phyloP scores from a whole-genome alignment of 2,797 vertebrate genomes.

The Danio aesculapii region DNA sequence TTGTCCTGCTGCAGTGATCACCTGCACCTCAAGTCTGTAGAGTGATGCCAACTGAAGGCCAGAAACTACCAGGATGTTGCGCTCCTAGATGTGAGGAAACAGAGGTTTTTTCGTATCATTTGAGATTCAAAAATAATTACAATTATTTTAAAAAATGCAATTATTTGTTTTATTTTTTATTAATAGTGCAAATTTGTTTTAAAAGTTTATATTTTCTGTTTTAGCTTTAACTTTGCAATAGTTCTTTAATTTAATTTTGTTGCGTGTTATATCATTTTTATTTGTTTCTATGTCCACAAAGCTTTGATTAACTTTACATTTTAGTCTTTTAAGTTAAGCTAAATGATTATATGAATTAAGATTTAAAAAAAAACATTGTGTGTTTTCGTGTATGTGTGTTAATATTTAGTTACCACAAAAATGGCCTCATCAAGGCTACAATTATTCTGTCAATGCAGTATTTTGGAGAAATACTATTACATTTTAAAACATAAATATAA shows the following conservation, averaged over 20 bases:
- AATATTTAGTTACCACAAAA: not conserved
- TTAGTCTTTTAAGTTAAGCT: too few species aligned
- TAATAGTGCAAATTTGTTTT: too few species aligned
- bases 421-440: not conserved
- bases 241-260: too few species aligned
- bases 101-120: constrained; percentile 38
- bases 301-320: too few species aligned
- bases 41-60: constrained; percentile 83
- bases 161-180: too few species aligned
- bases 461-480: not conserved
- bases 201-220: too few species aligned
- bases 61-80: constrained; percentile 80
- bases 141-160: not conserved
- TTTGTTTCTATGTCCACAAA: too few species aligned
- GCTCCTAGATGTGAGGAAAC: constrained; percentile 75
- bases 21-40: constrained; percentile 88
- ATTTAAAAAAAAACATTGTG: too few species aligned
- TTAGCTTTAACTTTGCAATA: too few species aligned
- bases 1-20: constrained; percentile 83
- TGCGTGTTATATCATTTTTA: too few species aligned
- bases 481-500: not conserved
- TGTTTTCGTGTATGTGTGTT: too few species aligned
- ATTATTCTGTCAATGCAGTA: not conserved
- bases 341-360: too few species aligned
- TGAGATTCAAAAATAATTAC: not conserved